These are phyloP conservation scores for Siniperca undulata DNA, from an alignment of 2,797 vertebrate species.

Conservation along the genomic window DNA sequence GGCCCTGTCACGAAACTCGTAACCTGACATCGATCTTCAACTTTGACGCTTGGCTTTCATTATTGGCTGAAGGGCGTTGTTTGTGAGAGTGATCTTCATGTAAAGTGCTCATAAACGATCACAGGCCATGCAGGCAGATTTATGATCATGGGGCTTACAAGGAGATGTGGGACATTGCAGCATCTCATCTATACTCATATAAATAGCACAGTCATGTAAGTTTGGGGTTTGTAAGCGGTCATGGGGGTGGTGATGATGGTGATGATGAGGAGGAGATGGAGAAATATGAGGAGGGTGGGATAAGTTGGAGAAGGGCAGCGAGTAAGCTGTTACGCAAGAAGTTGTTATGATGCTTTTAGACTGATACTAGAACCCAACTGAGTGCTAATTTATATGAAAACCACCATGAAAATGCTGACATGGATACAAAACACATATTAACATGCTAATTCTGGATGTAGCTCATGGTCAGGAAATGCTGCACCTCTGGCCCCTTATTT, in stretches of 20 bases:
- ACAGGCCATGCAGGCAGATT: slow-evolving; percentile 75
- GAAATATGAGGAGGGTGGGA: slow-evolving; percentile 24
- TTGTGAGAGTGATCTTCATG: slow-evolving; percentile 81
- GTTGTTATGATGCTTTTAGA: slow-evolving; percentile 34
- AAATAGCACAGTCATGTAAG: slow-evolving; percentile 47
- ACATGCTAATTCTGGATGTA: slow-evolving; percentile 66
- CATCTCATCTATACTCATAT: slow-evolving; percentile 61
- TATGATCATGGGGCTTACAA: slow-evolving; percentile 73
- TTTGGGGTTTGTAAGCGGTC: slow-evolving; percentile 57
- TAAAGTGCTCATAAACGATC: slow-evolving; percentile 82
- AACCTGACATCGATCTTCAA: slow-evolving; percentile 76
- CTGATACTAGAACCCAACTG: slow-evolving; percentile 20
- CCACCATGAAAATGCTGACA: slow-evolving; percentile 47
- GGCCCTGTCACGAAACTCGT: slow-evolving; percentile 49
- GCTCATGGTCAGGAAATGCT: slow-evolving; percentile 60
- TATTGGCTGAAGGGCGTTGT: slow-evolving; percentile 80
- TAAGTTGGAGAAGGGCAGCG: slow-evolving; percentile 15
- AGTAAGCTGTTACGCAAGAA: slow-evolving; percentile 20
- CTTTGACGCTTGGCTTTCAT: slow-evolving; percentile 76
- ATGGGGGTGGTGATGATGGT: slow-evolving; percentile 17
- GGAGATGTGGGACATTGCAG: slow-evolving; percentile 73
- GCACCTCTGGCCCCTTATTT: slow-evolving; percentile 67
- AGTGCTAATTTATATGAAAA: slow-evolving; percentile 59
- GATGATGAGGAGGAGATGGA: slow-evolving; percentile 38
- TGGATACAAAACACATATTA: slow-evolving; percentile 68